Evolutionary conservation across 2,888 invertebrate species (phyloP).

Genomic region (Melieria crassipennis): DNA sequence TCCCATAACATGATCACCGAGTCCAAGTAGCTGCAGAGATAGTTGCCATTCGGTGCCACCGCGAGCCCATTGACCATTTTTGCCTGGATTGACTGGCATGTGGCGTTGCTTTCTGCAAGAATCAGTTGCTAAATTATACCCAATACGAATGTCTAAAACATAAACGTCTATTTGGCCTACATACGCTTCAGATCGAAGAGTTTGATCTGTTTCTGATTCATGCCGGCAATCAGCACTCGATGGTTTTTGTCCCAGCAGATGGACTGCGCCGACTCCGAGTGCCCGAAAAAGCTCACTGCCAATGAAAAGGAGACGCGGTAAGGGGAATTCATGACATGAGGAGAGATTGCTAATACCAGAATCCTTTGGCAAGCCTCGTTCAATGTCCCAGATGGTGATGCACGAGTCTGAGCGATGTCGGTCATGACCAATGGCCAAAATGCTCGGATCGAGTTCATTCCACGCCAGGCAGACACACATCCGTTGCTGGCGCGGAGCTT

Average conservation of each 20-base stretch:
- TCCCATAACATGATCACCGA: conserved; percentile 90
- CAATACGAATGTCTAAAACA: neutral
- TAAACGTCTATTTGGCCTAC: conserved; percentile 28
- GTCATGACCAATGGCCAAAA: conserved; percentile 88
- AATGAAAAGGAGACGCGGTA: neutral
- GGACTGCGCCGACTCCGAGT: conserved; percentile 85
- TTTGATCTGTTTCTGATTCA: conserved; percentile 88
- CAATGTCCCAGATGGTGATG: conserved; percentile 87
- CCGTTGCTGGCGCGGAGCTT: conserved; percentile 84
- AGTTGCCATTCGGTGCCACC: conserved; percentile 81
- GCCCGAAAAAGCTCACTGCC: conserved; percentile 75
- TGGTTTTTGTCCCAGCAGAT: conserved; percentile 84
- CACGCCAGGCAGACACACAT: conserved; percentile 89
- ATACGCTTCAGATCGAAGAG: conserved; percentile 90
- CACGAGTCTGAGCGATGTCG: conserved; percentile 90
- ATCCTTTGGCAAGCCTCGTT: conserved; percentile 62
- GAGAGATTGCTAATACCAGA: conserved; percentile 44
- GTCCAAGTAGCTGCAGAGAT: conserved; percentile 86
- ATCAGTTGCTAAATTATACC: conserved; percentile 23
- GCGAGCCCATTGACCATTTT: conserved; percentile 87
- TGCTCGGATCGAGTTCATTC: conserved; percentile 83
- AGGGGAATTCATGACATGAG: neutral
- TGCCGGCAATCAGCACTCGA: conserved; percentile 84
- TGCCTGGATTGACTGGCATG: conserved; percentile 69
- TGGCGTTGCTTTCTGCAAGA: conserved; percentile 72